A percentile compares a stretch with the other conserved stretches of the same genome.
phyloP scores from a whole-genome alignment of 2,888 invertebrate genomes.

The Ptychoptera albimana region DNA sequence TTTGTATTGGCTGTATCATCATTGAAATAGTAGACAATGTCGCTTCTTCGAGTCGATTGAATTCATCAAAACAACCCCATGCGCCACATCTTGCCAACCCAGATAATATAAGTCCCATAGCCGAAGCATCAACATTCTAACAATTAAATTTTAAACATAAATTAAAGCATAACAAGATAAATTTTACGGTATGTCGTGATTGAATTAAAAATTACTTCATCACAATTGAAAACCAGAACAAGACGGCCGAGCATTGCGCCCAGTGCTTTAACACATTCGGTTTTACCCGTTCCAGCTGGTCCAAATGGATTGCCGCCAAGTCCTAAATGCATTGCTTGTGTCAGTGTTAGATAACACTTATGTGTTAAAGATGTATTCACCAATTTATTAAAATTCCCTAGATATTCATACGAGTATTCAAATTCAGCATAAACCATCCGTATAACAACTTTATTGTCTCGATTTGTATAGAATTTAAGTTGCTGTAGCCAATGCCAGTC shows the following conservation, averaged over 20 bases:
- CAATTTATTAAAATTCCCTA: constrained; percentile 88
- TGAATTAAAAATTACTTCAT: constrained; percentile 48
- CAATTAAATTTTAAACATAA: constrained; percentile 4
- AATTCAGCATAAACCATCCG: constrained; percentile 91
- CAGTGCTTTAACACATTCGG: constrained; percentile 93
- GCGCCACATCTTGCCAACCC: constrained; percentile 89
- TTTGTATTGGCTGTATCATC: constrained; percentile 84
- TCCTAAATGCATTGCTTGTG: constrained; percentile 91
- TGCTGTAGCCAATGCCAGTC: constrained; percentile 97
- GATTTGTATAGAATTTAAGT: constrained; percentile 57
- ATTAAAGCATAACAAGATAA: constrained; percentile 1
- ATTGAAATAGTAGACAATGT: constrained; percentile 91
- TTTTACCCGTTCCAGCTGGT: constrained; percentile 98
- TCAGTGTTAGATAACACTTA: constrained; percentile 92
- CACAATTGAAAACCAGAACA: constrained; percentile 94
- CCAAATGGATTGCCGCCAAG: constrained; percentile 98
- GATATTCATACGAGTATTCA: constrained; percentile 93
- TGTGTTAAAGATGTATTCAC: constrained; percentile 94
- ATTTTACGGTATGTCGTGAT: background rate
- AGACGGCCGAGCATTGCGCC: constrained; percentile 80
- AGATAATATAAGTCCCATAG: constrained; percentile 86
- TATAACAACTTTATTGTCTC: constrained; percentile 43
- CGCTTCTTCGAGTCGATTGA: constrained; percentile 88
- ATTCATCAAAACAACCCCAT: constrained; percentile 99
- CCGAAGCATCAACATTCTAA: constrained; percentile 83